These are phyloP conservation scores for Eretmochelys imbricata DNA, from an alignment of 2,113 vertebrate species.

Conservation along the genomic window DNA sequence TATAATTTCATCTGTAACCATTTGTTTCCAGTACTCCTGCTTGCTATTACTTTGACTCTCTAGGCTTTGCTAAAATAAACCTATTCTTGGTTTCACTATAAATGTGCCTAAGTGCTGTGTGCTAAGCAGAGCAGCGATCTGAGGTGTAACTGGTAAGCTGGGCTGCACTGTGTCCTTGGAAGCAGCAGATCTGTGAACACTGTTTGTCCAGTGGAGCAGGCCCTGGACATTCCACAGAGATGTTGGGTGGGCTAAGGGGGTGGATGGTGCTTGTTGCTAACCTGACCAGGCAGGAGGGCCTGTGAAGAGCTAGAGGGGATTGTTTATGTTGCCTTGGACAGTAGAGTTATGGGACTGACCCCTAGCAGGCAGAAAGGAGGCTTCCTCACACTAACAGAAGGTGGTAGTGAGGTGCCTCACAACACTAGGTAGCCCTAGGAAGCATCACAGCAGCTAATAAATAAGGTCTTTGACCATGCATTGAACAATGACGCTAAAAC, in stretches of 20 bases:
- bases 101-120: not conserved
- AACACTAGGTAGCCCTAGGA: not conserved
- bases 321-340: not conserved
- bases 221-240: not conserved
- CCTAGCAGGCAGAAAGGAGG: not conserved
- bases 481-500: not conserved
- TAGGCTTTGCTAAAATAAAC: not conserved
- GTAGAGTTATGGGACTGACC: not conserved
- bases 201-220: not conserved
- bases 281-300: not conserved
- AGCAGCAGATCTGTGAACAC: not conserved
- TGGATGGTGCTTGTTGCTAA: not conserved
- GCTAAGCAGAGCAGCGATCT: not conserved
- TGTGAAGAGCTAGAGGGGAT: not conserved
- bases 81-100: not conserved
- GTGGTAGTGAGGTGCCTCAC: not conserved
- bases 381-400: not conserved
- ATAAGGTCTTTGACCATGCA: not conserved
- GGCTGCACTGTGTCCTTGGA: not conserved
- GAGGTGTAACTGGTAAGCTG: not conserved
- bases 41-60: not conserved
- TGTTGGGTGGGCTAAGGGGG: not conserved
- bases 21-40: not conserved
- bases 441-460: not conserved
- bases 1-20: not conserved